Percentiles rank a stretch among this genome's conserved stretches.
Evolutionary conservation across 2,888 invertebrate genomes (phyloP).

Genomic region (Athalia cordata): DNA sequence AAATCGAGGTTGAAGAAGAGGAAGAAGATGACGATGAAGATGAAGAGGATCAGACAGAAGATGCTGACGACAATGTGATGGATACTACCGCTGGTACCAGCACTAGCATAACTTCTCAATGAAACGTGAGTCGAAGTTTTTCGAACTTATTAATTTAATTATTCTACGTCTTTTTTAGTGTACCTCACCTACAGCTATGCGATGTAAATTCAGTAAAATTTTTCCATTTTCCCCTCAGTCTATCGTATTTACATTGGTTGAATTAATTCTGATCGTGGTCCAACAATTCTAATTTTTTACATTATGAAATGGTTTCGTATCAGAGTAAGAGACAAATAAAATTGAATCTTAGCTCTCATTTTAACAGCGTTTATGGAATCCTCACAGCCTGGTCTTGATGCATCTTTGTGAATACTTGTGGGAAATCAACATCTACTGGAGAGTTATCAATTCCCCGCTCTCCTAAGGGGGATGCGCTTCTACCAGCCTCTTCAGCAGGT

Average conservation of each 20-base stretch:
- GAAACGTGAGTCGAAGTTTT: conserved; percentile 14
- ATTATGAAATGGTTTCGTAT: no score
- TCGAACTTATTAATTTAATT: neutral
- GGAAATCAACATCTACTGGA: conserved; percentile 79
- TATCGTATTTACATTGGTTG: no score
- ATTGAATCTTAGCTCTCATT: neutral
- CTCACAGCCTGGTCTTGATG: conserved; percentile 75
- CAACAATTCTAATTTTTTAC: no score
- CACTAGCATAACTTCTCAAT: conserved; percentile 48
- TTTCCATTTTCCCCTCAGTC: no score
- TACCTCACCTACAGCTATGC: neutral
- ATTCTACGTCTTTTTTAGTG: neutral
- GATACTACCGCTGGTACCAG: conserved; percentile 53
- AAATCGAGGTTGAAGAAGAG: conserved; percentile 95
- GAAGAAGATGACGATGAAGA: conserved; percentile 88
- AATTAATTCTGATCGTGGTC: no score
- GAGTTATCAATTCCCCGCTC: conserved; percentile 77
- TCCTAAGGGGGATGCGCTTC: conserved; percentile 49
- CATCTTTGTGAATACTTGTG: conserved; percentile 79
- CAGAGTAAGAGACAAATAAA: no score
- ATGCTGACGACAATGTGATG: conserved; percentile 60
- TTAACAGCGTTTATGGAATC: conserved; percentile 49
- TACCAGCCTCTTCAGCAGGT: conserved; percentile 31
- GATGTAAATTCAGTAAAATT: no score
- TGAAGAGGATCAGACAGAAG: conserved; percentile 61